Evolutionary conservation across 2,797 vertebrate genomes (phyloP).

Genomic region (Psittacula echo): DNA sequence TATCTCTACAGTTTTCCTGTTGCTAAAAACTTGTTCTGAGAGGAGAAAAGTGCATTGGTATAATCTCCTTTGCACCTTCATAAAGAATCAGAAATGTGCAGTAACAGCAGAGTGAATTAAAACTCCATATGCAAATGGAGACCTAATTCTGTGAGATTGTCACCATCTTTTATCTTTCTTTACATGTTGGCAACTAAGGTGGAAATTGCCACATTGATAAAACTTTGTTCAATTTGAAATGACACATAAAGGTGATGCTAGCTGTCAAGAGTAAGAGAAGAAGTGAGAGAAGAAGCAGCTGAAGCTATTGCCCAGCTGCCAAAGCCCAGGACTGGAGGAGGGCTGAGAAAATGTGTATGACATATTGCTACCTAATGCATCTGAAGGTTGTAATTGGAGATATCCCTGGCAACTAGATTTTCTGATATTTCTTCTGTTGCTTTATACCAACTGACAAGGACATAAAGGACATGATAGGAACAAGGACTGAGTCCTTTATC

Average conservation of each 20-base stretch:
- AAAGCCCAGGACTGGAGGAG: background rate
- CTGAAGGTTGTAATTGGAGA: background rate
- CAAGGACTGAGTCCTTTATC: background rate
- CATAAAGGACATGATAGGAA: background rate
- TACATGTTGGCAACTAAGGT: background rate
- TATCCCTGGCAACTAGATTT: background rate
- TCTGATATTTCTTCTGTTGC: background rate
- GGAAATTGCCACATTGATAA: background rate
- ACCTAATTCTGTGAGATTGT: background rate
- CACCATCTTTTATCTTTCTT: background rate
- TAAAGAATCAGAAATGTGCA: background rate
- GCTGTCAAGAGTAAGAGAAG: background rate
- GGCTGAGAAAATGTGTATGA: background rate
- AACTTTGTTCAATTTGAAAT: background rate
- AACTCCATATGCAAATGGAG: background rate
- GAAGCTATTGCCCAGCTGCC: background rate
- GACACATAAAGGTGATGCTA: background rate
- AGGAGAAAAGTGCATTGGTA: background rate
- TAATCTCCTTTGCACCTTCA: background rate
- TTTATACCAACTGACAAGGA: background rate
- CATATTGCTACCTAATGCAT: rapidly evolving
- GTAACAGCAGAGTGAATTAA: background rate
- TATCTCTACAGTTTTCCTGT: background rate
- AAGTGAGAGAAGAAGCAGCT: background rate
- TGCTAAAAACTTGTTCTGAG: background rate